Evolutionary conservation across 2,888 invertebrate genomes (phyloP).

Genomic region (Nesidiocoris tenuis): DNA sequence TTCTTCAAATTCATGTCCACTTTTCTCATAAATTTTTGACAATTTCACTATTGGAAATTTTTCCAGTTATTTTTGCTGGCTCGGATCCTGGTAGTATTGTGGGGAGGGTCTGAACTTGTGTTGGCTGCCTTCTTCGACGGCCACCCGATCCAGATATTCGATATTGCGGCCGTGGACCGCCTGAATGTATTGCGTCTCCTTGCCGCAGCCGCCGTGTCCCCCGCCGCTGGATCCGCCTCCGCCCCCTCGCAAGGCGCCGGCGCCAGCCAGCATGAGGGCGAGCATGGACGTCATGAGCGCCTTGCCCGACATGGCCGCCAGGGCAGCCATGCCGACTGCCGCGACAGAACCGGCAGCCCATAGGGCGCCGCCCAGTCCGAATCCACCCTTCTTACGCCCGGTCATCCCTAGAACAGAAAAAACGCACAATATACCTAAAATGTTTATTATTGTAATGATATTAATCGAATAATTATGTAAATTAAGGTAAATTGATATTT

Average conservation of each 20-base stretch:
- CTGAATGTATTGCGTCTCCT: conserved; percentile 36
- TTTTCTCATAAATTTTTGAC: too few relatives aligned
- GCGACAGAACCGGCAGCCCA: conserved; percentile 66
- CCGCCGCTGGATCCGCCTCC: conserved; percentile 40
- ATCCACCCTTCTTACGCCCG: conserved; percentile 43
- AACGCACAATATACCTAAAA: too few relatives aligned
- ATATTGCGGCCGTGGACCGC: conserved; percentile 31
- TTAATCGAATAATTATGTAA: too few relatives aligned
- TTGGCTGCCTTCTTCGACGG: background rate
- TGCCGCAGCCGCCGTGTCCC: conserved; percentile 39
- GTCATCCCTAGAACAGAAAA: conserved; percentile 19
- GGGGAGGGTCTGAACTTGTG: conserved; percentile 16
- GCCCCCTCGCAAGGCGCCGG: conserved; percentile 53
- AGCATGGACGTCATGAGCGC: conserved; percentile 81
- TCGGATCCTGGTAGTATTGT: conserved; percentile 1
- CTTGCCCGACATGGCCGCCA: conserved; percentile 80
- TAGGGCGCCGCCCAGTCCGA: conserved; percentile 38
- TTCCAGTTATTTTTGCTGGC: background rate
- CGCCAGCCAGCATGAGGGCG: conserved; percentile 76
- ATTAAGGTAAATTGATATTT: too few relatives aligned
- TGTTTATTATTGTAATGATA: too few relatives aligned
- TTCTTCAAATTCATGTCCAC: too few relatives aligned
- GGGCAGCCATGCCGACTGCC: conserved; percentile 76
- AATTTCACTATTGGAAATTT: too few relatives aligned
- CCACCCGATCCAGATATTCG: conserved; percentile 18